These are phyloP conservation scores for Taxidea taxus DNA, from an alignment of 2,113 vertebrate genomes.

Conservation along the genomic window DNA sequence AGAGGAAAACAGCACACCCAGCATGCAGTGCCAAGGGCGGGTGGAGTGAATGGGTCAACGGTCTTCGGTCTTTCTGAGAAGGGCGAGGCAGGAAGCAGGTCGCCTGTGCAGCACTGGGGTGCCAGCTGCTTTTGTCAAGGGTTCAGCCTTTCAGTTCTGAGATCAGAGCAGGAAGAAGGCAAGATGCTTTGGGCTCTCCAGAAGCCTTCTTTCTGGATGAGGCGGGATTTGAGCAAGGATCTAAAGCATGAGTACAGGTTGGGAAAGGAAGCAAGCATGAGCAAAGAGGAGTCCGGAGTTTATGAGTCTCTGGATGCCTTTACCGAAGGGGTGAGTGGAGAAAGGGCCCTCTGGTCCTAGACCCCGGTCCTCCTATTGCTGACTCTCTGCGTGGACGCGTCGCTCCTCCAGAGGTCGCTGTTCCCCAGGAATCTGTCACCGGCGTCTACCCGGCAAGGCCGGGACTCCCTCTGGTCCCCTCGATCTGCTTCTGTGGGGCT, in stretches of 20 bases:
- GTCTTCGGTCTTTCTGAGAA: background rate
- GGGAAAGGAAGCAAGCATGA: background rate
- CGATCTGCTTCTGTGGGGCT: background rate
- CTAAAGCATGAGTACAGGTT: background rate
- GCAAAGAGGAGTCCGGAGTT: background rate
- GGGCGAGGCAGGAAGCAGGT: background rate
- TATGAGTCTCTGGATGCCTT: background rate
- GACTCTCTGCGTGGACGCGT: background rate
- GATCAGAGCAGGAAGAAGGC: background rate
- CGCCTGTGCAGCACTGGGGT: background rate
- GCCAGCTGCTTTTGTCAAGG: background rate
- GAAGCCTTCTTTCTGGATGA: background rate
- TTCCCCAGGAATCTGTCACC: slow-evolving; percentile 48
- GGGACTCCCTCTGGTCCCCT: background rate
- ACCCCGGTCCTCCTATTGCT: background rate
- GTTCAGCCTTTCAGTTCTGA: background rate
- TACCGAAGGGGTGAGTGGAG: background rate
- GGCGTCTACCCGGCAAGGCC: fast-evolving
- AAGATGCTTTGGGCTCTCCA: background rate
- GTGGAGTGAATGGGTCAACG: background rate
- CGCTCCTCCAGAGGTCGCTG: slow-evolving; percentile 71
- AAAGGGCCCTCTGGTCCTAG: background rate
- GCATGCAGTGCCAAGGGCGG: background rate
- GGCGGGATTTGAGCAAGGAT: background rate
- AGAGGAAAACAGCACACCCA: background rate